Conservation (phyloP, 2,113 vertebrate genomes). For the Hippoglossus stenolepis region DNA sequence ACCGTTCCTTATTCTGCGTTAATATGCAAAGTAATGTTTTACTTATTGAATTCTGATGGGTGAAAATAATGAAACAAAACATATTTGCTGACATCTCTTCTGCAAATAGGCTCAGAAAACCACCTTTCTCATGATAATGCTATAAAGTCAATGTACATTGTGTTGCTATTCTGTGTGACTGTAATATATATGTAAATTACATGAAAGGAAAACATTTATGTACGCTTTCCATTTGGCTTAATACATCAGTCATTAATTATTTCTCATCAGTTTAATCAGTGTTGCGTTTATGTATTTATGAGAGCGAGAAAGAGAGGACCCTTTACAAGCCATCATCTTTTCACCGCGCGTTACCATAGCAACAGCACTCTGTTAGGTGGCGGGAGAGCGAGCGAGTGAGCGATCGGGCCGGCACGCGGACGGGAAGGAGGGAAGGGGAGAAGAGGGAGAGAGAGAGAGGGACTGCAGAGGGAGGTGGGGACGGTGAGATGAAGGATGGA, state of each 20-base stretch:
- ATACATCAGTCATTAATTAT: slow-evolving; percentile 29
- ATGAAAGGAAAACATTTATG: neutral
- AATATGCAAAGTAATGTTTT: neutral
- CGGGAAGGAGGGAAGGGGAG: neutral
- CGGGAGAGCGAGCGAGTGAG: slow-evolving; percentile 56
- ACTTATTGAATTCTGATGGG: too few species aligned
- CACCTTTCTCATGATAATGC: neutral
- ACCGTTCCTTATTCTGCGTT: neutral
- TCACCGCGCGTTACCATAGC: slow-evolving; percentile 64
- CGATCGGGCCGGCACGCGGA: slow-evolving; percentile 42
- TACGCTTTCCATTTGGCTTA: slow-evolving; percentile 5
- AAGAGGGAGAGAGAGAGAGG: neutral
- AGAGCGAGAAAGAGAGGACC: slow-evolving; percentile 14
- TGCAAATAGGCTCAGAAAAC: neutral
- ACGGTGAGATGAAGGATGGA: slow-evolving; percentile 33
- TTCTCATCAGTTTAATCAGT: neutral
- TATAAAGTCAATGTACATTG: neutral
- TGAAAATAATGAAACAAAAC: neutral
- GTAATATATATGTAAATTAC: slow-evolving; percentile 20
- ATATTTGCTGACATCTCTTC: neutral
- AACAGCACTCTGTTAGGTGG: slow-evolving; percentile 73
- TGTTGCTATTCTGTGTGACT: neutral
- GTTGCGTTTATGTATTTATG: neutral
- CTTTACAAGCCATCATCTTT: slow-evolving; percentile 46
- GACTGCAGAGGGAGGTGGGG: neutral